Evolutionary conservation across 2,113 vertebrate genomes (phyloP).

Genomic region (Odocoileus hemionus): DNA sequence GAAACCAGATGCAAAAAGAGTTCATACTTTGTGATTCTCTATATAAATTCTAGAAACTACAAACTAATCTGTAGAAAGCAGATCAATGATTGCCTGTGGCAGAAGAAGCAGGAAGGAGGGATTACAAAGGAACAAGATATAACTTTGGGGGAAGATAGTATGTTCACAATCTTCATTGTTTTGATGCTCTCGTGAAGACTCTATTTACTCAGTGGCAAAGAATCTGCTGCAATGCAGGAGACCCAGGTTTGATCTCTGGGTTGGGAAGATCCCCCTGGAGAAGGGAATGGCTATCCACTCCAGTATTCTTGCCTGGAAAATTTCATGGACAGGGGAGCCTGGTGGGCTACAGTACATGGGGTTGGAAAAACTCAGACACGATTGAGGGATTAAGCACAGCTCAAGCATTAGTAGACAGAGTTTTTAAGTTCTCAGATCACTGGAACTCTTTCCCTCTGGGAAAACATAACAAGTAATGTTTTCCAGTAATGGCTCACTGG

Average conservation of each 20-base stretch:
- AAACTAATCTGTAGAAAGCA: neutral
- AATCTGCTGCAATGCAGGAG: neutral
- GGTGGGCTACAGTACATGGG: neutral
- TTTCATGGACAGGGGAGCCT: neutral
- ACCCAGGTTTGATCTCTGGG: neutral
- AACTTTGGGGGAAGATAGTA: neutral
- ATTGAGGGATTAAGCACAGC: neutral
- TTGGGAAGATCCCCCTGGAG: neutral
- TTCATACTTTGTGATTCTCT: neutral
- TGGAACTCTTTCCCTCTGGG: neutral
- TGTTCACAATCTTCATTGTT: neutral
- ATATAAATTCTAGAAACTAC: neutral
- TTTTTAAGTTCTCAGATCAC: neutral
- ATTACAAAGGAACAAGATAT: neutral
- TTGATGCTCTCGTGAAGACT: neutral
- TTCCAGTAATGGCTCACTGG: neutral
- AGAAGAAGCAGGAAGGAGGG: neutral
- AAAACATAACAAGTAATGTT: constrained; percentile 15
- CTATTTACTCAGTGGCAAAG: neutral
- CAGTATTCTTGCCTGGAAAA: neutral
- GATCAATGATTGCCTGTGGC: neutral
- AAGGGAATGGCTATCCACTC: neutral
- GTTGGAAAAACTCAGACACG: neutral
- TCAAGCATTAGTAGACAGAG: neutral
- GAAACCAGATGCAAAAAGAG: neutral